Conservation (phyloP, 2,888 invertebrate genomes). For the Tetragonisca angustula region DNA sequence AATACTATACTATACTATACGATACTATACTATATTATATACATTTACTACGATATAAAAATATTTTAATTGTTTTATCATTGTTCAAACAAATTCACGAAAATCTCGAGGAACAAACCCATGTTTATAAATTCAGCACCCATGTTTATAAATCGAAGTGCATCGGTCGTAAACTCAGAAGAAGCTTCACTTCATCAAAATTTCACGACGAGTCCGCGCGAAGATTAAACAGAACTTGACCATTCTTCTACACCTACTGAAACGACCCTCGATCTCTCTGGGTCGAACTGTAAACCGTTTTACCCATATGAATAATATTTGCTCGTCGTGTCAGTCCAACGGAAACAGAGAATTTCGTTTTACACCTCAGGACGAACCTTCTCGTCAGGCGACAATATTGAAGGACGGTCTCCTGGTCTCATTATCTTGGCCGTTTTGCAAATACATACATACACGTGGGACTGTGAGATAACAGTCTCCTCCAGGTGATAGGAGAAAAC, state of each 20-base stretch:
- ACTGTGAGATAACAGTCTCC: conserved; percentile 16
- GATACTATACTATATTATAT: no score
- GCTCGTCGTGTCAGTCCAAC: background rate
- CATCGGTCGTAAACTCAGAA: background rate
- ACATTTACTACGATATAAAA: no score
- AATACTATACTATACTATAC: no score
- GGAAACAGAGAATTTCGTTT: background rate
- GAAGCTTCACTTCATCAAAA: background rate
- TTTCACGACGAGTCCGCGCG: background rate
- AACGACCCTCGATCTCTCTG: background rate
- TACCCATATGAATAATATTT: background rate
- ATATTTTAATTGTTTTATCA: no score
- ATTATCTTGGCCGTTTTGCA: conserved; percentile 31
- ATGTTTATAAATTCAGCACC: no score
- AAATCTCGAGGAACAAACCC: no score
- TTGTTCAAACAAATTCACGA: no score
- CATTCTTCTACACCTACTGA: no score
- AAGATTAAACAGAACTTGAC: background rate
- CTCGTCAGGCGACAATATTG: background rate
- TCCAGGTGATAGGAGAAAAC: conserved; percentile 22
- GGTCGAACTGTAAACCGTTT: background rate
- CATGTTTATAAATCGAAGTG: background rate
- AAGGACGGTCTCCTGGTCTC: background rate
- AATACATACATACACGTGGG: conserved; percentile 25
- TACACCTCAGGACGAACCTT: background rate